Percentiles rank a stretch among this genome's conserved stretches.
These are phyloP conservation scores for Caenorhabditis sinica DNA, from an alignment of 2,888 invertebrate species.

Conservation along the genomic window DNA sequence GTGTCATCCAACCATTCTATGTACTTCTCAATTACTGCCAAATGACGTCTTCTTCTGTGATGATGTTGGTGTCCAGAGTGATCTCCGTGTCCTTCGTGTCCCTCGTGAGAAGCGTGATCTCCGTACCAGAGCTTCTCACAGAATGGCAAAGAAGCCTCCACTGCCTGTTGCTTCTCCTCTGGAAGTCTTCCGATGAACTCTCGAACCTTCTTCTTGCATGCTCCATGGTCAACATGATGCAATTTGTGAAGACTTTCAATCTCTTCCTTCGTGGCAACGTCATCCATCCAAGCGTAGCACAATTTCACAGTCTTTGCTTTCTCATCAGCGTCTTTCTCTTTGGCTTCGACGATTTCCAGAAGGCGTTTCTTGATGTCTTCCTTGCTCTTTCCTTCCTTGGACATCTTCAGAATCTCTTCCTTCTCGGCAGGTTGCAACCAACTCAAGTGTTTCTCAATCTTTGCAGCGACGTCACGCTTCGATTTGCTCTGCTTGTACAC, in stretches of 20 bases:
- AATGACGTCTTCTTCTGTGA: constrained; percentile 63
- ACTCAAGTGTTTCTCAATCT: constrained; percentile 51
- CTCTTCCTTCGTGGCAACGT: constrained; percentile 76
- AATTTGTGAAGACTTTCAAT: constrained; percentile 74
- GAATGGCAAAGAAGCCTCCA: constrained; percentile 76
- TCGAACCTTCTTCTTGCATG: constrained; percentile 74
- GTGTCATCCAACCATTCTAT: constrained; percentile 68
- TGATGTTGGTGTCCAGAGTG: constrained; percentile 57
- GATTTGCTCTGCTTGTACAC: constrained; percentile 45
- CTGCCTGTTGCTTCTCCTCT: constrained; percentile 62
- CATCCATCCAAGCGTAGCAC: constrained; percentile 78
- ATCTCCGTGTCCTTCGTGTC: constrained; percentile 56
- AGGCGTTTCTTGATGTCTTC: constrained; percentile 76
- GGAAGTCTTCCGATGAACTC: constrained; percentile 71
- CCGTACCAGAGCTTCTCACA: constrained; percentile 78
- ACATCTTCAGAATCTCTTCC: constrained; percentile 60
- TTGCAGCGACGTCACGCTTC: constrained; percentile 44
- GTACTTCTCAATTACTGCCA: constrained; percentile 68
- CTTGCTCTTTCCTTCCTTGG: constrained; percentile 66
- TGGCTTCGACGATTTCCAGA: constrained; percentile 67
- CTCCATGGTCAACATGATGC: constrained; percentile 74
- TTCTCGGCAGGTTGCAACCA: constrained; percentile 50
- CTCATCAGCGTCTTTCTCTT: constrained; percentile 58
- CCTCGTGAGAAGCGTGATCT: constrained; percentile 54
- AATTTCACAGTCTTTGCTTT: constrained; percentile 63